Conservation (phyloP, 1,140 invertebrate species). For the Epicauta chinensis region DNA sequence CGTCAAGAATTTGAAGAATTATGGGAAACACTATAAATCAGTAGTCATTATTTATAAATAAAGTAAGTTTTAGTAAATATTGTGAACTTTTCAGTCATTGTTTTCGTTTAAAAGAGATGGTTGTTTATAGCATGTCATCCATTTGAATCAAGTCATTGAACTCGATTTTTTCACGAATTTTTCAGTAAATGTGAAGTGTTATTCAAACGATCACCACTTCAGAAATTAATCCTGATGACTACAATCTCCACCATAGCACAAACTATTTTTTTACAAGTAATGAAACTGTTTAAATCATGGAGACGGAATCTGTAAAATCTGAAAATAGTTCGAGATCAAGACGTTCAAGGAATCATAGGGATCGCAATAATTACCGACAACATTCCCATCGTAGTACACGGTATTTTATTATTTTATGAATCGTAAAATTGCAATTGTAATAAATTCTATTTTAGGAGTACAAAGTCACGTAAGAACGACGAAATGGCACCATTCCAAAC, state of each 20-base stretch:
- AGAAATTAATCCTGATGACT: conserved; percentile 7
- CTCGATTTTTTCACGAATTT: conserved; percentile 4
- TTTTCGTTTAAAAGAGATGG: conserved; percentile 1
- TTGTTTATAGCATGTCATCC: conserved; percentile 25
- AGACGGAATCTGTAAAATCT: conserved; percentile 57
- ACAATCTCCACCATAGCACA: background rate
- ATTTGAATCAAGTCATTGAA: conserved; percentile 21
- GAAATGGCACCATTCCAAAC: conserved; percentile 62
- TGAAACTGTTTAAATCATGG: conserved; percentile 47
- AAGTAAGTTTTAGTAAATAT: background rate
- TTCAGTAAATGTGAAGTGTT: background rate
- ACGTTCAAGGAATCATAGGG: conserved; percentile 49
- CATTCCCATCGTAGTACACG: conserved; percentile 55
- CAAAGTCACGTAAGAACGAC: conserved; percentile 42
- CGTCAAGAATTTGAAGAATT: background rate
- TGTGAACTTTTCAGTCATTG: no score
- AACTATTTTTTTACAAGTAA: conserved; percentile 31
- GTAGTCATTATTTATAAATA: background rate
- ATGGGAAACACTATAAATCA: background rate
- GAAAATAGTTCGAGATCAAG: conserved; percentile 54
- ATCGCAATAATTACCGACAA: conserved; percentile 46
- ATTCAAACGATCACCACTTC: background rate
- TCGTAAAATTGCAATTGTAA: background rate
- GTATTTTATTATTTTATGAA: conserved; percentile 35
- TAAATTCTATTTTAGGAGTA: conserved; percentile 31